Percentiles rank a stretch among this genome's conserved stretches.
These are phyloP conservation scores for Drosophila subobscura DNA, from an alignment of 1,140 invertebrate genomes.

Conservation along the genomic window DNA sequence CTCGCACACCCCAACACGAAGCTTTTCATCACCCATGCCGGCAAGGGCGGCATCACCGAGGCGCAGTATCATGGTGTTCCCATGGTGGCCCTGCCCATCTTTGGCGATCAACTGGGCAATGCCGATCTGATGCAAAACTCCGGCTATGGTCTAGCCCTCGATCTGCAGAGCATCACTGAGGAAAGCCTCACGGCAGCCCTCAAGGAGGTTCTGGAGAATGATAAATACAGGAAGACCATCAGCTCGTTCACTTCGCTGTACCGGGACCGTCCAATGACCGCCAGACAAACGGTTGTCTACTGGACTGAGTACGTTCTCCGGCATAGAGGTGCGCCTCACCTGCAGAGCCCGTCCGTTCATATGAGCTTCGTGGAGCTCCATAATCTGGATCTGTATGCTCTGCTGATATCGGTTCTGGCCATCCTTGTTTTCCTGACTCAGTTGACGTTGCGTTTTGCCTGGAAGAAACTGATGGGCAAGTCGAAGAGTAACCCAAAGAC, in stretches of 20 bases:
- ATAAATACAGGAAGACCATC: constrained; percentile 50
- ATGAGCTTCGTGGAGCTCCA: constrained; percentile 61
- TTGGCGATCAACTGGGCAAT: constrained; percentile 87
- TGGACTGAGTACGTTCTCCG: constrained; percentile 84
- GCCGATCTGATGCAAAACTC: constrained; percentile 81
- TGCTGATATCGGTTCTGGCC: constrained; percentile 30
- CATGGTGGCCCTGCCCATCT: constrained; percentile 88
- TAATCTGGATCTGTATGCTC: constrained; percentile 67
- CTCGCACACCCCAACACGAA: constrained; percentile 87
- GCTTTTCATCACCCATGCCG: constrained; percentile 89
- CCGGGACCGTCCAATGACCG: constrained; percentile 69
- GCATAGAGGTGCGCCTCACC: constrained; percentile 83
- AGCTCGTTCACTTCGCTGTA: constrained; percentile 61
- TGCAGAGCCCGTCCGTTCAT: constrained; percentile 70
- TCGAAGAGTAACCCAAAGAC: neutral
- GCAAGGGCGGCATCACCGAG: constrained; percentile 88
- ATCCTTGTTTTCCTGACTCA: constrained; percentile 3
- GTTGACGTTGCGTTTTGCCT: constrained; percentile 13
- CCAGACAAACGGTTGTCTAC: constrained; percentile 83
- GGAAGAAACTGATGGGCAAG: constrained; percentile 8
- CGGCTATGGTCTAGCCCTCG: constrained; percentile 84
- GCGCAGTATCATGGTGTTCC: constrained; percentile 89
- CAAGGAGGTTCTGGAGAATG: constrained; percentile 58
- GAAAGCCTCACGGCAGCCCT: constrained; percentile 59
- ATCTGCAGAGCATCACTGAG: constrained; percentile 79